These are phyloP conservation scores for Corvus cornix DNA, from an alignment of 2,113 vertebrate genomes.

Conservation along the genomic window DNA sequence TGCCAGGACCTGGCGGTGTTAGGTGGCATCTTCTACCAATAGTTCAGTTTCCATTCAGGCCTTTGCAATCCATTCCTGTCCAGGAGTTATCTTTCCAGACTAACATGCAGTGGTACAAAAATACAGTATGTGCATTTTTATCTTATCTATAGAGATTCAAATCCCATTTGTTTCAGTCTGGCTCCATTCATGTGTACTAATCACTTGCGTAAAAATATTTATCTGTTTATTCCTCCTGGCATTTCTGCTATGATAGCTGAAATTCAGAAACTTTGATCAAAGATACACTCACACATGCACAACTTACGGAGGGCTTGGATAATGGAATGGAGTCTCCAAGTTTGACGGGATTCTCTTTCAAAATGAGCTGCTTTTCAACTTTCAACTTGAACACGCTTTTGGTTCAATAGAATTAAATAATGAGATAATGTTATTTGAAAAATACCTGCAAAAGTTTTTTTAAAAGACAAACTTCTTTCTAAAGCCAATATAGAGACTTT, in stretches of 20 bases:
- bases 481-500: neutral
- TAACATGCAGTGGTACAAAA: neutral
- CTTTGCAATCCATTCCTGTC: neutral
- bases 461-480: neutral
- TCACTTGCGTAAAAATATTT: neutral
- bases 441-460: neutral
- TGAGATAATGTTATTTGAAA: neutral
- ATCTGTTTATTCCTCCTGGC: neutral
- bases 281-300: neutral
- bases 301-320: neutral
- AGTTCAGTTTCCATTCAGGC: conserved; percentile 4
- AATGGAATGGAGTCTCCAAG: neutral
- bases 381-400: neutral
- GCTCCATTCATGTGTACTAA: neutral
- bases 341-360: neutral
- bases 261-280: neutral
- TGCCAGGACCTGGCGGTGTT: neutral
- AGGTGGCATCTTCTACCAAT: neutral
- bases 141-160: neutral
- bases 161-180: neutral
- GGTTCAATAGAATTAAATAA: neutral
- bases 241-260: neutral
- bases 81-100: neutral
- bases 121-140: neutral
- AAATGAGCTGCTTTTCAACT: neutral